Percentiles rank a stretch among this genome's conserved stretches.
phyloP scores from a whole-genome alignment of 1,140 invertebrate species.

The Galleria mellonella region DNA sequence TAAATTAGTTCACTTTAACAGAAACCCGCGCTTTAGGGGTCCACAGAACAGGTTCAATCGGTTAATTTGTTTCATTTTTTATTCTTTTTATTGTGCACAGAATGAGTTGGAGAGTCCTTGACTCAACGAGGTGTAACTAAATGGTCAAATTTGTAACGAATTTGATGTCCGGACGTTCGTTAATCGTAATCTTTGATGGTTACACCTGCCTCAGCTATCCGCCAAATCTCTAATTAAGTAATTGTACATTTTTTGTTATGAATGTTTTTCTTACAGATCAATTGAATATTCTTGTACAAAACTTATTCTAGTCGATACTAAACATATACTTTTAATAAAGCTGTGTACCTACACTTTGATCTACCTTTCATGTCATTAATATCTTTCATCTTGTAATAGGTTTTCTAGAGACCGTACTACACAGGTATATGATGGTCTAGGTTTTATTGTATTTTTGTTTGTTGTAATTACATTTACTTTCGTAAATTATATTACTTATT shows the following conservation, averaged over 20 bases:
- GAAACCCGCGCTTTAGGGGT: constrained; percentile 64
- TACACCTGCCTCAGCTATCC: constrained; percentile 53
- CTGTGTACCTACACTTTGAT: too few species aligned
- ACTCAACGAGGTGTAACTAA: constrained; percentile 72
- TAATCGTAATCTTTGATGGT: constrained; percentile 41
- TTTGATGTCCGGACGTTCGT: constrained; percentile 52
- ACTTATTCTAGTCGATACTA: too few species aligned
- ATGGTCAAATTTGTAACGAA: constrained; percentile 68
- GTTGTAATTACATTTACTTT: too few species aligned
- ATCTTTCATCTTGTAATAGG: too few species aligned
- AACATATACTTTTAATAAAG: too few species aligned
- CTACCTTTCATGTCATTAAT: too few species aligned
- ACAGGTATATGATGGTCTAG: too few species aligned
- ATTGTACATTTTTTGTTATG: constrained; percentile 42
- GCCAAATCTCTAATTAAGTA: constrained; percentile 56
- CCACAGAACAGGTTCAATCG: constrained; percentile 61
- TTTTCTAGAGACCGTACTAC: too few species aligned
- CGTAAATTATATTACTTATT: too few species aligned
- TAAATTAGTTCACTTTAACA: constrained; percentile 68
- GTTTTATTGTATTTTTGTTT: too few species aligned
- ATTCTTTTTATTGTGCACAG: constrained; percentile 45
- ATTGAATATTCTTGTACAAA: too few species aligned
- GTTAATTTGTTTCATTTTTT: constrained; percentile 66
- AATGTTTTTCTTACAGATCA: constrained; percentile 7
- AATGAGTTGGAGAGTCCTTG: constrained; percentile 66